Percentiles rank a stretch among this genome's conserved stretches.
These are phyloP conservation scores for Limnodromus scolopaceus DNA, from an alignment of 2,797 vertebrate genomes.

Conservation along the genomic window DNA sequence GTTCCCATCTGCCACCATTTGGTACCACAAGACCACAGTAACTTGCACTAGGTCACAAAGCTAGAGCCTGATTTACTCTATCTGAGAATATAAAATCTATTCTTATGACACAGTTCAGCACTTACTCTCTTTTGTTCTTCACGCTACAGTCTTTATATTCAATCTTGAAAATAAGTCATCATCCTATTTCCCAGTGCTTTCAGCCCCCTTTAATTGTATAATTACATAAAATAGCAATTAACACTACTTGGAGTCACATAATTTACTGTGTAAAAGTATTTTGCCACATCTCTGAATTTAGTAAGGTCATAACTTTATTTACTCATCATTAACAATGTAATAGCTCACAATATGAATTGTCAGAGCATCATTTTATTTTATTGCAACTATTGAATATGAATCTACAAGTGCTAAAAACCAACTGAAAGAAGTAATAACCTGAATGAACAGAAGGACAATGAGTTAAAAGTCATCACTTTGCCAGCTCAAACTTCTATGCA, in stretches of 20 bases:
- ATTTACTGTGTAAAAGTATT: background rate
- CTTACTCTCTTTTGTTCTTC: background rate
- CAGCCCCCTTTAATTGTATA: background rate
- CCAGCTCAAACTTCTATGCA: background rate
- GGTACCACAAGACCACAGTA: background rate
- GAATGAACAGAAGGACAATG: background rate
- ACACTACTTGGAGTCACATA: background rate
- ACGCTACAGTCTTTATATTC: background rate
- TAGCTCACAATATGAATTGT: background rate
- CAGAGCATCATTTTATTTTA: background rate
- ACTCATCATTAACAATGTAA: background rate
- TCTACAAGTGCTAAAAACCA: background rate
- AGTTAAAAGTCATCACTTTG: background rate
- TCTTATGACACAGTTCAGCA: rapidly evolving
- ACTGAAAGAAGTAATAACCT: background rate
- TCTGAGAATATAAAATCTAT: background rate
- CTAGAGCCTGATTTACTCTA: background rate
- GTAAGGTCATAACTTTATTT: background rate
- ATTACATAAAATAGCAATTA: background rate
- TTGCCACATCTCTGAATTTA: background rate
- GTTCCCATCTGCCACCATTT: background rate
- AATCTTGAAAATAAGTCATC: background rate
- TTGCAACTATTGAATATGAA: background rate
- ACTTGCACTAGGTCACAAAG: background rate
- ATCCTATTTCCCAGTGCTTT: background rate